Percentiles rank a stretch among this genome's conserved stretches.
Evolutionary conservation across 2,888 invertebrate genomes (phyloP).

Genomic region (Hyalella azteca): DNA sequence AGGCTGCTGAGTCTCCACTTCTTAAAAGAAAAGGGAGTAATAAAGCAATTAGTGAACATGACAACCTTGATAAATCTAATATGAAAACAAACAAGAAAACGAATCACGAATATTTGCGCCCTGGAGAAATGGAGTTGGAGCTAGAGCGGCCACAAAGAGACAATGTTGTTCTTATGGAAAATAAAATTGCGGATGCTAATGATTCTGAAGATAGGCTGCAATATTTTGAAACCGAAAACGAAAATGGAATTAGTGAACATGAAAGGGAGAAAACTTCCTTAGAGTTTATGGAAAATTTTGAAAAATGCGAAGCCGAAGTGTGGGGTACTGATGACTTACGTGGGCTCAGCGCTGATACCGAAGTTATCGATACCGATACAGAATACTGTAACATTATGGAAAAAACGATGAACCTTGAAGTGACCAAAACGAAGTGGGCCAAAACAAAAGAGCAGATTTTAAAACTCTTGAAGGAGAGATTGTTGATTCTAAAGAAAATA

Average conservation of each 20-base stretch:
- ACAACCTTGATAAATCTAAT: not conserved
- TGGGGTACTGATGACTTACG: not conserved
- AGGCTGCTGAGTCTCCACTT: conserved; percentile 16
- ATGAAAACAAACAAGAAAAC: not conserved
- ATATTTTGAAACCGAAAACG: not conserved
- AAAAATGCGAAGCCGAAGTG: not conserved
- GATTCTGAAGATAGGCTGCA: not conserved
- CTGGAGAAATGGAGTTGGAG: not conserved
- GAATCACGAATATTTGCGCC: no score
- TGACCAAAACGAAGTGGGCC: conserved; percentile 30
- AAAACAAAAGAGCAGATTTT: conserved; percentile 38
- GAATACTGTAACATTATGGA: conserved; percentile 23
- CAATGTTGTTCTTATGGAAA: not conserved
- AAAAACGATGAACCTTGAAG: conserved; percentile 1
- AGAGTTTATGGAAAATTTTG: not conserved
- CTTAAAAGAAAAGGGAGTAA: conserved; percentile 3
- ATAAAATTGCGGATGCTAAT: not conserved
- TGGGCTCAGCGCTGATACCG: not conserved
- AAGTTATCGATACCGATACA: not conserved
- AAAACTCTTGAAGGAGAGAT: conserved; percentile 39
- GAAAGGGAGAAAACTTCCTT: not conserved
- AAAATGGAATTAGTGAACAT: not conserved
- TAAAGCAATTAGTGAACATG: not conserved
- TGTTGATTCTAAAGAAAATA: conserved; percentile 45
- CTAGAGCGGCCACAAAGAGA: not conserved